Base-by-base conservation (phyloP, 2,797 vertebrate genomes). In the Lithobates pipiens region DNA sequence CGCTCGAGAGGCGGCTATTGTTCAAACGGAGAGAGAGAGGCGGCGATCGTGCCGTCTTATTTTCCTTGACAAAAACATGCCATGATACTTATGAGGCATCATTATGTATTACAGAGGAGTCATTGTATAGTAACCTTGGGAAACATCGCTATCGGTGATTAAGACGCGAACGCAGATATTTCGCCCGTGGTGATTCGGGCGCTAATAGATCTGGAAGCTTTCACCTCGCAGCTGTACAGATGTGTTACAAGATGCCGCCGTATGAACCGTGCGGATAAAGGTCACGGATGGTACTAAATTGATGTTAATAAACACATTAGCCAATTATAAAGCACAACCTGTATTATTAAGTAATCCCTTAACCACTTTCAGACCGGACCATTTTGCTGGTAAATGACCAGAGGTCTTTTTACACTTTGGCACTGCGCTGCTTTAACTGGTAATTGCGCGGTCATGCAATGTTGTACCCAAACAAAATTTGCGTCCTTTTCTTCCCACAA, bases 1-100 rank as follows among this genome's bases (percentile, higher is more conserved):
- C 83, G 88, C 88, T 89, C 88, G 88, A 90, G 88, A 91, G 90
- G 90, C 92, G 91, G 88, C 88, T 61, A 82, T 86, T 83, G 85
- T 82, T 89, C 85, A 23, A 93, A 90, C 89, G 91, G 91, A 54
- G 50, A 54, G 50, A 54, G 50, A 54, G 16, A 54, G 91, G 88
- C 89, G 89, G 91, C 84, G 65, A 77, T 80, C 39, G 50, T 65
- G 50, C 70, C 57, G 76, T 65, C 84, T 81, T 76, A 76, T 85
- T 85, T 54, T 85, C 80, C 84, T 76, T 81, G 78, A 82, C 74
- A 86, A 82, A 81, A 82, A 82, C 80, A 78, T 25, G 76, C 85
- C 73, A 74, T 50, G 78, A 82, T 86, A 78, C 85, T 86, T 78
- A 86, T 78, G 85, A 73, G 80, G 80, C 80, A 57, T 83, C 76